A percentile compares a stretch with the other conserved stretches of the same genome.
Evolutionary conservation across 2,888 invertebrate species (phyloP).

Genomic region (Drosophila neotestacea): DNA sequence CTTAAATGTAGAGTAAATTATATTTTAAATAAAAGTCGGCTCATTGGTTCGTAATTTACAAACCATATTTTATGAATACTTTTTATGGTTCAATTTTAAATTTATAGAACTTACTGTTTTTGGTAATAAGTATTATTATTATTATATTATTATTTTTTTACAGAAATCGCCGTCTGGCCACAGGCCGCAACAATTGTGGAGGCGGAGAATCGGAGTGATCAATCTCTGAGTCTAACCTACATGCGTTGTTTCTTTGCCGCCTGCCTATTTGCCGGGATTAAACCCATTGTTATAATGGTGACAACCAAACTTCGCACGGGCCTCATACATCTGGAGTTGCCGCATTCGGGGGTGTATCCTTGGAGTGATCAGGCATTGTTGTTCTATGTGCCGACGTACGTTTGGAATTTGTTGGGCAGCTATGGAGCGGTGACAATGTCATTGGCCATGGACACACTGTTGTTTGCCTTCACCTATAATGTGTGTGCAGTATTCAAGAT

Average conservation of each 20-base stretch:
- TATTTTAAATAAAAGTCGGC: no score
- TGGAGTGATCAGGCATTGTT: slow-evolving; percentile 35
- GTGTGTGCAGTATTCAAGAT: slow-evolving; percentile 63
- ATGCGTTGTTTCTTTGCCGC: slow-evolving; percentile 47
- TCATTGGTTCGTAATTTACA: no score
- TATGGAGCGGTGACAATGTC: slow-evolving; percentile 55
- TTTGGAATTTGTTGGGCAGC: slow-evolving; percentile 56
- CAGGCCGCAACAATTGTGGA: slow-evolving; percentile 43
- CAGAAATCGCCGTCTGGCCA: slow-evolving; percentile 47
- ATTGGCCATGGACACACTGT: slow-evolving; percentile 56
- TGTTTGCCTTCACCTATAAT: slow-evolving; percentile 59
- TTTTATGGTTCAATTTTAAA: no score
- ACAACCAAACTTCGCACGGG: slow-evolving; percentile 34
- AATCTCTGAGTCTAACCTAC: slow-evolving; percentile 52
- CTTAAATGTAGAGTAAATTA: no score
- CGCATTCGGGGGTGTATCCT: slow-evolving; percentile 48
- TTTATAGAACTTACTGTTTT: no score
- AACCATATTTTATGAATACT: no score
- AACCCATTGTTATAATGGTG: slow-evolving; percentile 52
- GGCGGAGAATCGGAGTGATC: slow-evolving; percentile 56
- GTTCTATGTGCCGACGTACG: slow-evolving; percentile 49
- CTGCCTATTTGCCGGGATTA: slow-evolving; percentile 37
- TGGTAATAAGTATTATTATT: no score
- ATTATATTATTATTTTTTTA: no score
- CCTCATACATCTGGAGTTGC: slow-evolving; percentile 39